Percentiles rank a stretch among this genome's conserved stretches.
phyloP scores from a whole-genome alignment of 1,140 invertebrate genomes.

The Aphelenchoides besseyi region DNA sequence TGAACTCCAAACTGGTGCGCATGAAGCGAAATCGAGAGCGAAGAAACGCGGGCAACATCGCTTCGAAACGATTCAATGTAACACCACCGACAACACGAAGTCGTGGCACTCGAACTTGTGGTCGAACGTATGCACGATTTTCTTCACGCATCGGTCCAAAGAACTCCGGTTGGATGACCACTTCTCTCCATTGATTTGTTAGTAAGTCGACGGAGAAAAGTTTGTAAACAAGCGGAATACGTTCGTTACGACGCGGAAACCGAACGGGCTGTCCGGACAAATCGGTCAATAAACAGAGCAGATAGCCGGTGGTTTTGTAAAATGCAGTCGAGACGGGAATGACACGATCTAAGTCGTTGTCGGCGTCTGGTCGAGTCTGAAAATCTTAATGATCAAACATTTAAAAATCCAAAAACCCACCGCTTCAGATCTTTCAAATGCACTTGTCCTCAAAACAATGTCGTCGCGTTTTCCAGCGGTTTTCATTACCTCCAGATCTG shows the following conservation, averaged over 20 bases:
- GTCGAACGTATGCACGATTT: too few relatives aligned
- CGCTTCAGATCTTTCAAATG: too few relatives aligned
- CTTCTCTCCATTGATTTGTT: constrained; percentile 37
- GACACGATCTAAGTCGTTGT: neutral
- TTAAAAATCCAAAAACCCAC: too few relatives aligned
- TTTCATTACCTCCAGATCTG: neutral
- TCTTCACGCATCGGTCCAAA: neutral
- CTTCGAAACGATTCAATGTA: too few relatives aligned
- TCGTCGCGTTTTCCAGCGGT: neutral
- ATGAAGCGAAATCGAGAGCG: too few relatives aligned
- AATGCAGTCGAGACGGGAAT: neutral
- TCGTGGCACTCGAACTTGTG: too few relatives aligned
- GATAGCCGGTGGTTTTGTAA: neutral
- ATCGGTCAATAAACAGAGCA: neutral
- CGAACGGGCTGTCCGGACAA: neutral
- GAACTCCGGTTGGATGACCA: neutral
- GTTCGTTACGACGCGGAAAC: neutral
- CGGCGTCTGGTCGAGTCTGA: neutral
- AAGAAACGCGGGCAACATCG: too few relatives aligned
- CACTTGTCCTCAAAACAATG: too few relatives aligned
- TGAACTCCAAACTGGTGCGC: too few relatives aligned
- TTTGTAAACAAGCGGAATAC: neutral
- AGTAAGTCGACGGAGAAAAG: neutral
- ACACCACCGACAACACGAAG: too few relatives aligned
- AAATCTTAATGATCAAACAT: neutral